Evolutionary conservation across 2,888 invertebrate species (phyloP), one percentile per base, ranked within the genome.

Genomic region (Dinocampus coccinellae): DNA sequence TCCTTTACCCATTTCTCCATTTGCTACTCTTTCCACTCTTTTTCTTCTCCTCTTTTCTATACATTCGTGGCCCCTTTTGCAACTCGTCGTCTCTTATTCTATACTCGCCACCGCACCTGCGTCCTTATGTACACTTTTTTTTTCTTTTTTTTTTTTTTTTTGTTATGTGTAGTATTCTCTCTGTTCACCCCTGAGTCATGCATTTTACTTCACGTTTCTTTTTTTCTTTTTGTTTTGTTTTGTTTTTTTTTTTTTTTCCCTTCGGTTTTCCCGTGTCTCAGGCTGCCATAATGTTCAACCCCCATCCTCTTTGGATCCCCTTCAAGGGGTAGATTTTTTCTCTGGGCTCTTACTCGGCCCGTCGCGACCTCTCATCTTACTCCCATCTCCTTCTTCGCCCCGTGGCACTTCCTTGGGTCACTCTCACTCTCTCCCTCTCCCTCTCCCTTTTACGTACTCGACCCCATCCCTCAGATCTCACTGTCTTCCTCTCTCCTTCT

Each of bases 1-100:
- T 55, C 55, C 29, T 13, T 58, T 33, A n/a, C 29, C n/a, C 16
- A 29, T 78, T 78, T 77, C 75, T 77, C 74, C 76, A 73, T 73
- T 33, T 53, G 53, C 53, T 69, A 65, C 58, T 73, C 55, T 47
- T 26, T 34, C 36, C 13, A n/a, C n/a, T n/a, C n/a, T n/a, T 24
- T 26, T 10, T 26, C 36, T 20, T 39, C 39, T 24, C 7, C 16
- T 29, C 53, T 33, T 16, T 69, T 34, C 24, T n/a, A n/a, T 29
- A 29, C 20, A 47, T 36, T 16, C n/a, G n/a, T 22, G n/a, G 11
- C 57, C 63, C 13, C 47, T 29, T 63, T 22, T 47, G 47, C 42
- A 24, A 62, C 42, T 24, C 36, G n/a, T 42, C 42, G 24, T 62
- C 20, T 42, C 16, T 47, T 47, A 47, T 47, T 47, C 16, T 20